Evolutionary conservation across 2,888 invertebrate genomes (phyloP), one percentile per base, ranked within the genome.

Genomic region (Uloborus plumipes): DNA sequence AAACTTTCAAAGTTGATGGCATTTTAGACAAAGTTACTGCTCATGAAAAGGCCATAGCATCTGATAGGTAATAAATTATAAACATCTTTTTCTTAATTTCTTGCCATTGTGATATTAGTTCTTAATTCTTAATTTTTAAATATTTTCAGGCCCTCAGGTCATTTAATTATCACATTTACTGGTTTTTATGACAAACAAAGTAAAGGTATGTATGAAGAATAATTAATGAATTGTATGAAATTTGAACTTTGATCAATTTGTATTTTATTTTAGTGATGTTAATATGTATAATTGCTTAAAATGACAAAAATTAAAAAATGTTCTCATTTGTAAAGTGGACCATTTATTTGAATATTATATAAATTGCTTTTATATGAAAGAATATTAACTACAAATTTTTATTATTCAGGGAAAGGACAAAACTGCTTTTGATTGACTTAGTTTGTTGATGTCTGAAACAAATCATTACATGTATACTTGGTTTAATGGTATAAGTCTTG

Each of bases 91-190:
- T 1, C 2, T 55, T 18, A 26, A 62, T 26, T 39, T 16, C 16
- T n/a, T 6, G 14, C 31, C 14, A 39, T 64, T 39, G 2, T 39
- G 26, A 47, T 15, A 39, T 61, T 18, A 6, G 2, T 64, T 39
- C n/a, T 55, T 31, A 31, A 31, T 55, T 26, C 16, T 18, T 6
- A 16, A 58, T 59, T 71, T 62, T 50, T 50, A 13, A 55, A 26
- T 50, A 18, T 59, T 86, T 87, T 65, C 85, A 89, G 88, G 75
- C 88, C 87, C 53, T 86, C 88, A 51, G 94, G 95, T 87, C 95
- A 92, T 89, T 93, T 97, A 92, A 96, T 95, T 85, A 91, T 97
- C 55, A 94, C 95, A 58, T 96, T 96, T 90, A 91, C 95, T 88
- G 96, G 97, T 67, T 94, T 95, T 89, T 95, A 94, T 89, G 95